Evolutionary conservation across 92 coral and sea anemone genomes (phyloP), one percentile per base, ranked within the genome.

Genomic region (Porites lobata): DNA sequence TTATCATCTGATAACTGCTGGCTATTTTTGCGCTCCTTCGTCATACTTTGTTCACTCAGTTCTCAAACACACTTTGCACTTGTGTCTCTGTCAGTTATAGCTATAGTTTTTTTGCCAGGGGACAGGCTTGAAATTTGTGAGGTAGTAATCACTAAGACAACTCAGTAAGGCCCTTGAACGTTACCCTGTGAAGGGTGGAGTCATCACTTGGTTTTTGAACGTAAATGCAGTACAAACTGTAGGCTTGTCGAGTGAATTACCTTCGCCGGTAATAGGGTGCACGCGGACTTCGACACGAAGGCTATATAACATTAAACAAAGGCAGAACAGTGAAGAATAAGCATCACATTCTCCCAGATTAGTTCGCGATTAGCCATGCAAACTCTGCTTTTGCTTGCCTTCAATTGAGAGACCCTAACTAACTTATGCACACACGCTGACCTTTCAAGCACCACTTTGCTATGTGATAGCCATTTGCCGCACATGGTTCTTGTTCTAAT

Each of bases 401-500:
- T 56, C 47, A 4, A 5, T 54, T 9, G 13, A 14, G 61, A 10
- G 3, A 56, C 61, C 61, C 61, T 10, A 56, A 2, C 61, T 56
- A 56, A 10, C 15, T 14, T 14, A 56, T 10, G 15, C 13, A 56
- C 61, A 38, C 47, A 38, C 47, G 47, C 47, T 38, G 47, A 38
- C 6, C 6, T 38, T 38, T 38, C 47, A 56, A 56, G 61, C 61
- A 10, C 61, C 15, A 10, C 15, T 56, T 14, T 56, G 15, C 61
- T 10, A 8, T 2, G 13, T 14, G 66, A 64, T 76, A 76, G 80
- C 80, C 66, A 20, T 50, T 76, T 76, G 65, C 58, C 80, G 10
- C 80, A 76, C 80, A 57, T 76, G 80, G 80, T 29, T 24, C 29
- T 13, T 50, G 47, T 76, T 43, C 61, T 10, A 14, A 10, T 56